Base-by-base conservation (phyloP, 2,888 invertebrate genomes). In the Lysandra coridon region DNA sequence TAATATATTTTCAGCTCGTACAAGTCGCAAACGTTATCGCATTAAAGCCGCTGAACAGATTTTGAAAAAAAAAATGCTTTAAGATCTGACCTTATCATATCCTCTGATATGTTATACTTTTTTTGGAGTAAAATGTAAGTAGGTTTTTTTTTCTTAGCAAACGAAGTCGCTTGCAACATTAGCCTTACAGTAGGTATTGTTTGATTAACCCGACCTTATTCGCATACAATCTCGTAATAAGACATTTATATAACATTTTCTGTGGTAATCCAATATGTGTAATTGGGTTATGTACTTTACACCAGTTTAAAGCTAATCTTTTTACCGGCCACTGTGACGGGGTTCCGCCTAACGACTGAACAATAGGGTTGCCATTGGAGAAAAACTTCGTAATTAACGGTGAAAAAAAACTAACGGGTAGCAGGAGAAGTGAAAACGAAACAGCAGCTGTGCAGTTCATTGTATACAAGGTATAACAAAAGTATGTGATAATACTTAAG, bases 241-340 rank as follows among this genome's bases (percentile, higher is more conserved):
- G 30, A 30, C 49, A 49, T 44, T 49, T 73, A 79, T 73, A 79
- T 79, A 73, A 53, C 81, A 69, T 76, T 77, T 80, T 81, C 82
- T 81, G 81, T 80, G 81, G 81, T 83, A 82, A 82, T 79, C 73
- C 73, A 73, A 74, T 79, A 80, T 79, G 77, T 78, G 75, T 82
- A 82, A 82, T 82, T 82, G 80, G 78, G 79, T 82, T 83, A 82
- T 76, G 80, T 81, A 78, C 78, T 82, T 80, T 79, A 82, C 78
- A 78, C 76, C 74, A 78, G 80, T 80, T 80, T 80, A 78, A 82
- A 80, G 80, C 76, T 83, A 82, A 82, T 81, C 82, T 82, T 80
- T 81, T 82, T 81, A 82, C 78, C 69, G 80, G 78, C 80, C 44
- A 78, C 74, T n/a, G 23, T 60, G 62, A 49, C 79, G 74, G 44